phyloP scores from a whole-genome alignment of 2,797 vertebrate species.

The Gymnoscopelus braueri region DNA sequence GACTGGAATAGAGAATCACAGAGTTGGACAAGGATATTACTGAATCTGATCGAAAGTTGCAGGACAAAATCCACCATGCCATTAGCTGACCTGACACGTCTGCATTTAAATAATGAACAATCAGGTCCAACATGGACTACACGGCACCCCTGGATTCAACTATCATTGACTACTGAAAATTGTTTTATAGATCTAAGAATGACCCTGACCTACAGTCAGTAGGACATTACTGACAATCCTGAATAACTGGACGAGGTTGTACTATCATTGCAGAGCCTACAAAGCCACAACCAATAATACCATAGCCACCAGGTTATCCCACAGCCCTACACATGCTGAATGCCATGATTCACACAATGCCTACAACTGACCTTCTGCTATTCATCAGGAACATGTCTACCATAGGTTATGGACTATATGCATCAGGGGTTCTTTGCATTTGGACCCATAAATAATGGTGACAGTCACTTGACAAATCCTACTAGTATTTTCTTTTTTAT shows the following conservation, averaged over 20 bases:
- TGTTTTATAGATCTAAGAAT: constrained; percentile 3
- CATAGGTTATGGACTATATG: constrained; percentile 1
- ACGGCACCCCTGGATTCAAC: constrained; percentile 8
- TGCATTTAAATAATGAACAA: constrained; percentile 34
- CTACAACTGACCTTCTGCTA: constrained; percentile 2
- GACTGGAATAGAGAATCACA: constrained; percentile 39
- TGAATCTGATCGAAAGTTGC: constrained; percentile 4
- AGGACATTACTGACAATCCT: too few species aligned
- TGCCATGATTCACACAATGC: not conserved
- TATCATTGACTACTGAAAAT: constrained; percentile 33
- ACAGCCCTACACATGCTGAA: not conserved
- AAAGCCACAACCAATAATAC: too few species aligned
- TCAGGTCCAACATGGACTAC: constrained; percentile 38
- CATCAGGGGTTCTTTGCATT: constrained; percentile 21
- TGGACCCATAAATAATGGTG: constrained; percentile 5
- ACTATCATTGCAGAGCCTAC: too few species aligned
- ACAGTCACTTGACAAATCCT: constrained; percentile 1
- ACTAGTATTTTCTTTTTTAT: not conserved
- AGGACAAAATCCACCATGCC: constrained; percentile 18
- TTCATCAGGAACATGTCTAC: constrained; percentile 13
- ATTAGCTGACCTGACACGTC: constrained; percentile 23
- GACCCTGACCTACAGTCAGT: too few species aligned
- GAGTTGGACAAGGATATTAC: constrained; percentile 8
- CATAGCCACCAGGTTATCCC: not conserved
- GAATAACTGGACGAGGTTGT: too few species aligned